Base-by-base conservation (phyloP, 2,888 invertebrate species). In the Hololepta plana region DNA sequence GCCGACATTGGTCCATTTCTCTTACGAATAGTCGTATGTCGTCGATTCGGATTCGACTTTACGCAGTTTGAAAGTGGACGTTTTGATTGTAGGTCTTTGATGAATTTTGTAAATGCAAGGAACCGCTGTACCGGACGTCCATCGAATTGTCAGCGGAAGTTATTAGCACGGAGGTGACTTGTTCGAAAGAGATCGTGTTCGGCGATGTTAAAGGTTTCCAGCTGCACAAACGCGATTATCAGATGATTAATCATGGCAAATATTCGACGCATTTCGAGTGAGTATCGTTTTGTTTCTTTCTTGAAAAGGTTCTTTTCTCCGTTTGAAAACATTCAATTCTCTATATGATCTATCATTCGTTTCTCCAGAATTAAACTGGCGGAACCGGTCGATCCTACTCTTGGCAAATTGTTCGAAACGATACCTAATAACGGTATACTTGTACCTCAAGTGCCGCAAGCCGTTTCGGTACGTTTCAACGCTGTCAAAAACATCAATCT, bases 131-230 rank as follows among this genome's bases (percentile, higher is more conserved):
- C 19, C 29, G 22, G 9, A 37, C 39, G 10, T 23, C 8, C 4
- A 32, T 47, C 10, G 29, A 33, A 21, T 35, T 68, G 9, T 57
- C 56, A 1, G 70, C 64, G 1, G 70, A 72, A 47, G 64, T 65
- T 25, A 65, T 67, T 27, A 65, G 68, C 37, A 63, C 71, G 3
- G 51, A 53, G 40, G 49, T 72, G 4, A 64, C 68, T 38, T 47
- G 43, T 28, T 26, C 36, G 2, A 36, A 35, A 17, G 37, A 42
- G 22, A 36, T 72, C 9, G 55, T 67, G 36, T 62, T 67, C 32
- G 66, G 66, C 25, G 60, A 59, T 27, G 57, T 67, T 2, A 67
- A 64, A 54, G 67, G 70, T 3, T 62, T 60, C 29, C 57, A 58
- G 0, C 52, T 57, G 1, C 50, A 58, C 10, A 42, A 38, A 1